Base-by-base conservation (phyloP, 2,113 vertebrate species). In the Herpailurus yagouaroundi region DNA sequence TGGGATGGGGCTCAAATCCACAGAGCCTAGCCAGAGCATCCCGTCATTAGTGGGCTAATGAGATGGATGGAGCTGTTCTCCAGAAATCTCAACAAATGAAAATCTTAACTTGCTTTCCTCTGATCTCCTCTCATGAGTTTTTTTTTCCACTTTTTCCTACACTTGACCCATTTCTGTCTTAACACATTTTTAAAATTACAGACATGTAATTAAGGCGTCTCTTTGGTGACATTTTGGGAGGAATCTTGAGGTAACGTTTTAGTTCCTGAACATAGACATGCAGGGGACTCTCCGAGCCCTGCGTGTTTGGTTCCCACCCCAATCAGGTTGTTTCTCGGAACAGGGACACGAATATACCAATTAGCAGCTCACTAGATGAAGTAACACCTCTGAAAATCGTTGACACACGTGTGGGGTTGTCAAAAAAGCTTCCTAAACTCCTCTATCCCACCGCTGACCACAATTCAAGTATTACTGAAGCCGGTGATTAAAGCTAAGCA, bases 401-500 rank as follows among this genome's bases (percentile, higher is more conserved):
- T 18, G 57, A 93, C 77, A 41, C 81, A 18, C 2, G 3, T 0
- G 1, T 36, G 1, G 5, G 52, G 79, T 48, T 63, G 19, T 76
- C 79, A 21, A 29, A 48, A 57, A 50, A 57, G 1, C 69, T 84
- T n/a, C 19, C 13, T 31, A 13, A 48, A 21, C 1, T 76, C 13
- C 73, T 31, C 74, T 0, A 1, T 5, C 38, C 15, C 69, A 55
- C 27, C 45, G 14, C 38, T 48, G 27, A 31, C 63, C 9, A 25
- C 76, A n/a, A 63, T 50, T 73, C 36, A 36, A 33, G 38, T 55
- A 41, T 55, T 48, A 64, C 63, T 36, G 66, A 71, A 89, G 60
- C 60, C 27, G 1, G 66, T 25, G 36, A 88, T 88, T 94, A 95
- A 57, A 90, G 88, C 79, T 29, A 76, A 68, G 31, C 50, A 19